phyloP scores from a whole-genome alignment of 2,888 invertebrate genomes.

The Elysia crispata region DNA sequence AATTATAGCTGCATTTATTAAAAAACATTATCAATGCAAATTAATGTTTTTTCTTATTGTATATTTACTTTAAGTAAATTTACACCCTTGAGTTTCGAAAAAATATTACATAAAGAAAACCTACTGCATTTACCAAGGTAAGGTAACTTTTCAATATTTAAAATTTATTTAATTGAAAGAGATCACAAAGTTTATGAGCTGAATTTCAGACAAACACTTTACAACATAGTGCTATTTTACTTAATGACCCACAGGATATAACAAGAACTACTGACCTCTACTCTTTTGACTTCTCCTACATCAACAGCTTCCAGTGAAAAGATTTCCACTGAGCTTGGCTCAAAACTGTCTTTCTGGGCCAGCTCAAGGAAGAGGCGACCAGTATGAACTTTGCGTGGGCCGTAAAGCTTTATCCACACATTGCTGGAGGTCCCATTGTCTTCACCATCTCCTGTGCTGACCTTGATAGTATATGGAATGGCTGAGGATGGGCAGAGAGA shows the following conservation, averaged over 20 bases:
- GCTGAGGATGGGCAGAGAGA: conserved; percentile 65
- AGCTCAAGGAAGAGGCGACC: conserved; percentile 72
- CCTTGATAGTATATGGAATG: conserved; percentile 75
- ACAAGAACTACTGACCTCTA: conserved; percentile 68
- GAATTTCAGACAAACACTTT: not conserved
- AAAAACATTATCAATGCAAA: too few relatives aligned
- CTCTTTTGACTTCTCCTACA: conserved; percentile 73
- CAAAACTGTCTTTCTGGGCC: conserved; percentile 71
- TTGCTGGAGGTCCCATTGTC: conserved; percentile 75
- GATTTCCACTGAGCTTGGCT: conserved; percentile 73
- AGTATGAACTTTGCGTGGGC: conserved; percentile 70
- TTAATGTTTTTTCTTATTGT: too few relatives aligned
- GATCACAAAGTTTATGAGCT: not conserved
- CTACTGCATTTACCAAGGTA: too few relatives aligned
- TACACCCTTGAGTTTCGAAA: not conserved
- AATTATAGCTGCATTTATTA: too few relatives aligned
- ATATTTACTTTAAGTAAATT: too few relatives aligned
- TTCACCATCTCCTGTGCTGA: conserved; percentile 74
- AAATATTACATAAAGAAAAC: too few relatives aligned
- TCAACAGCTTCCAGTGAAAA: conserved; percentile 76
- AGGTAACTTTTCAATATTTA: too few relatives aligned
- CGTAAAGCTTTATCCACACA: conserved; percentile 73
- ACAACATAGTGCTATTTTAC: not conserved
- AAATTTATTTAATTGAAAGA: too few relatives aligned
- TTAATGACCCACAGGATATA: too few relatives aligned